phyloP scores from a whole-genome alignment of 1,140 invertebrate genomes.

The Caenorhabditis brenneri region DNA sequence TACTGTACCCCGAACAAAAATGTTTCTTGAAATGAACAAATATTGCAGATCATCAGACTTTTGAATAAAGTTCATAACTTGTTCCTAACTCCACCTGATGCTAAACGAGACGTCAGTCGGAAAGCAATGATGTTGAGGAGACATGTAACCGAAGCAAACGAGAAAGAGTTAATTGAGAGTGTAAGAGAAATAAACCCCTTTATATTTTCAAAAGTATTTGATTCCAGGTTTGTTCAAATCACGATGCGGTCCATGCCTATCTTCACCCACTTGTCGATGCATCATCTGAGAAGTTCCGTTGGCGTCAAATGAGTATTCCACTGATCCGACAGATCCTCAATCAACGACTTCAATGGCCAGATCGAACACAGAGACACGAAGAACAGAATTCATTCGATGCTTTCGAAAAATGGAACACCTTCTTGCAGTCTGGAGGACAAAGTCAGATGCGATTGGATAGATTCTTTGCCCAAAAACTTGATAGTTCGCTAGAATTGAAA shows the following conservation, averaged over 20 bases:
- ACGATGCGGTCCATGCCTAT: constrained; percentile 85
- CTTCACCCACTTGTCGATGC: constrained; percentile 85
- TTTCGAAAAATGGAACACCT: constrained; percentile 61
- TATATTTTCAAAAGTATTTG: neutral
- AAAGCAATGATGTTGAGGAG: neutral
- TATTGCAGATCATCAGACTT: constrained; percentile 19
- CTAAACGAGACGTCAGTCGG: neutral
- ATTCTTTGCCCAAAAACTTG: neutral
- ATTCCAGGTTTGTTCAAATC: constrained; percentile 78
- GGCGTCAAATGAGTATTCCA: constrained; percentile 80
- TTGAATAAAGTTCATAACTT: neutral
- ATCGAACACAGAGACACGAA: constrained; percentile 41
- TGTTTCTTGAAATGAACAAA: neutral
- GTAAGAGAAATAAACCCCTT: neutral
- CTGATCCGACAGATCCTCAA: constrained; percentile 55
- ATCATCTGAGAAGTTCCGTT: constrained; percentile 84
- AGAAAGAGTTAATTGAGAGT: neutral
- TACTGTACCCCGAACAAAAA: too few species aligned
- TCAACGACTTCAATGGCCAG: constrained; percentile 59
- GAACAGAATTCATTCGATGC: constrained; percentile 48
- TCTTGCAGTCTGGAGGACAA: neutral
- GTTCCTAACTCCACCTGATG: neutral
- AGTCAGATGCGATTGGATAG: constrained; percentile 26
- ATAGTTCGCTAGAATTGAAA: constrained; percentile 13
- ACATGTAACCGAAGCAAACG: neutral